Conservation (phyloP, 2,113 vertebrate genomes). For the Chitala chitala region DNA sequence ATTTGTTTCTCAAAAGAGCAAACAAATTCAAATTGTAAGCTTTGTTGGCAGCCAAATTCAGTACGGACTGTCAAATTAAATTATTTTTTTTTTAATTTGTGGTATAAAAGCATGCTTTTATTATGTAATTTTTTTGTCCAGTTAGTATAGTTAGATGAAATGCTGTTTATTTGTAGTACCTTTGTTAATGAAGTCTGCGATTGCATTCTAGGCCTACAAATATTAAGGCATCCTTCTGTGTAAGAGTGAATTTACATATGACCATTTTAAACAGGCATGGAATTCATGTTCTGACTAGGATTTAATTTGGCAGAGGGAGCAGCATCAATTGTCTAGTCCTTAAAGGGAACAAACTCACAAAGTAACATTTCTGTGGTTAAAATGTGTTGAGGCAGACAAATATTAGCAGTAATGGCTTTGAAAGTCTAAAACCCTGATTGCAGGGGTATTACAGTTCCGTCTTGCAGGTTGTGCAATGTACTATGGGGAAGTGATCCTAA, state of each 20-base stretch:
- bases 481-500: background rate
- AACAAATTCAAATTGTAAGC: background rate
- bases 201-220: no score
- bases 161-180: no score
- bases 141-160: no score
- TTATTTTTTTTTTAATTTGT: no score
- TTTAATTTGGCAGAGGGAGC: background rate
- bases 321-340: background rate
- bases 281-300: no score
- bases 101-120: conserved; percentile 4
- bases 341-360: background rate
- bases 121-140: no score
- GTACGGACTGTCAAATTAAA: background rate
- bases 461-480: background rate
- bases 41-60: background rate
- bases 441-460: background rate
- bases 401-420: conserved; percentile 8
- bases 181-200: no score
- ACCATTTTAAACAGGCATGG: no score
- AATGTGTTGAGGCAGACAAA: background rate
- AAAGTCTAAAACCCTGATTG: background rate
- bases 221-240: no score
- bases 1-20: conserved; percentile 4
- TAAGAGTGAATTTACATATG: no score
- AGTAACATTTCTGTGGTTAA: background rate